Conservation (phyloP, 2,888 invertebrate species). For the Trachelus tabidus region DNA sequence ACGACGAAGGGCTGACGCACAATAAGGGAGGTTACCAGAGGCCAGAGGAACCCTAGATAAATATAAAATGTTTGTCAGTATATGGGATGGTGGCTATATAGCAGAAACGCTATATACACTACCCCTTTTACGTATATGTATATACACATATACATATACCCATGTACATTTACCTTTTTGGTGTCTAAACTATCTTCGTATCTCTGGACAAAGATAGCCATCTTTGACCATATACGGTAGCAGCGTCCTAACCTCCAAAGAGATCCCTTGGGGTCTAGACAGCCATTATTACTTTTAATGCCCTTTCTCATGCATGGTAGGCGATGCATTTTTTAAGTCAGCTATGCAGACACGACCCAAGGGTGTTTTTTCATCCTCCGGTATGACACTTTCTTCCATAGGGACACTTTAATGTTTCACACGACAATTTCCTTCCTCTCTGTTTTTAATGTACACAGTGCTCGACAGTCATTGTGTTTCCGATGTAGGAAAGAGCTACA, state of each 20-base stretch:
- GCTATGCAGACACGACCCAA: not conserved
- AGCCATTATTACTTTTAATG: constrained; percentile 21
- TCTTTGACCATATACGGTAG: not conserved
- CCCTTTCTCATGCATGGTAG: constrained; percentile 11
- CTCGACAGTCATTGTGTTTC: not conserved
- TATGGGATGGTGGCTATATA: not conserved
- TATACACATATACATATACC: constrained; percentile 13
- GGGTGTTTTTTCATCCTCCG: not conserved
- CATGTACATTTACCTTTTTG: constrained; percentile 25
- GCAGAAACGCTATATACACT: not conserved
- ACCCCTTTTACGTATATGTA: not conserved
- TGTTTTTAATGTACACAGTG: not conserved
- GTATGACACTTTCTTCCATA: not conserved
- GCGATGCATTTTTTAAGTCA: not conserved
- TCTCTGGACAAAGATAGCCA: constrained; percentile 11
- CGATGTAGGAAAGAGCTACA: not conserved
- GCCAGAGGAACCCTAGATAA: not conserved
- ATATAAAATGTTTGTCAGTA: not conserved
- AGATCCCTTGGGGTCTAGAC: not conserved
- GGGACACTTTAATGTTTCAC: not conserved
- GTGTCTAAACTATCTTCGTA: constrained; percentile 32
- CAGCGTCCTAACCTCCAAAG: not conserved
- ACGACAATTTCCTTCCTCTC: not conserved
- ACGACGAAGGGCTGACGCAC: constrained; percentile 25
- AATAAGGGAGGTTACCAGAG: constrained; percentile 6